Conservation (phyloP, 1,140 invertebrate species). For the Phortica variegata region DNA sequence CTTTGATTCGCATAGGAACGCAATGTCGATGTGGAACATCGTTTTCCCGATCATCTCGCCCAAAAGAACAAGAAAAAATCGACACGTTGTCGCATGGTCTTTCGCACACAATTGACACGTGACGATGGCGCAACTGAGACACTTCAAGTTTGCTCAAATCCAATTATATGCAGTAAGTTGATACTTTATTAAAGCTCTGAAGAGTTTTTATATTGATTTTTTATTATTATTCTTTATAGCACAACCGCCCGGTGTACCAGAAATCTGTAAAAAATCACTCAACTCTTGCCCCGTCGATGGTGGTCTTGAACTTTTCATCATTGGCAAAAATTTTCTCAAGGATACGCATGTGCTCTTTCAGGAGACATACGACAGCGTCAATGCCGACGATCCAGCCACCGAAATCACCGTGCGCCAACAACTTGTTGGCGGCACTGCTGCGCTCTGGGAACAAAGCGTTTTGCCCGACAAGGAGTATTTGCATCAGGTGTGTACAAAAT, state of each 20-base stretch:
- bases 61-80: constrained; percentile 89
- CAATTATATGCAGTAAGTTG: constrained; percentile 94
- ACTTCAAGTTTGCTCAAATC: constrained; percentile 88
- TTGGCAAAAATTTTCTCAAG: constrained; percentile 96
- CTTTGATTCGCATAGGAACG: constrained; percentile 83
- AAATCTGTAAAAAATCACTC: constrained; percentile 91
- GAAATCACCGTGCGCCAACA: constrained; percentile 42
- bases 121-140: constrained; percentile 75
- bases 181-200: neutral
- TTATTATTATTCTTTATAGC: constrained; percentile 62
- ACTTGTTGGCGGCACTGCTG: constrained; percentile 42
- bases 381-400: constrained; percentile 37
- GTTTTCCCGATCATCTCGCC: constrained; percentile 75
- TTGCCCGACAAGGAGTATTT: constrained; percentile 80
- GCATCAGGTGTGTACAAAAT: constrained; percentile 65
- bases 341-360: constrained; percentile 88
- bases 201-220: neutral
- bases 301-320: constrained; percentile 87
- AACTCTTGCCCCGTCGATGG: constrained; percentile 76
- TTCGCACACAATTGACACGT: constrained; percentile 77
- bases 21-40: constrained; percentile 94
- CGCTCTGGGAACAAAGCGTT: constrained; percentile 75
- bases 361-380: constrained; percentile 60
- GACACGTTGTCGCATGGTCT: constrained; percentile 92
- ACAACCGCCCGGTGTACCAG: constrained; percentile 92